These are phyloP conservation scores for Eriosoma lanigerum DNA, from an alignment of 1,140 invertebrate genomes.

Conservation along the genomic window DNA sequence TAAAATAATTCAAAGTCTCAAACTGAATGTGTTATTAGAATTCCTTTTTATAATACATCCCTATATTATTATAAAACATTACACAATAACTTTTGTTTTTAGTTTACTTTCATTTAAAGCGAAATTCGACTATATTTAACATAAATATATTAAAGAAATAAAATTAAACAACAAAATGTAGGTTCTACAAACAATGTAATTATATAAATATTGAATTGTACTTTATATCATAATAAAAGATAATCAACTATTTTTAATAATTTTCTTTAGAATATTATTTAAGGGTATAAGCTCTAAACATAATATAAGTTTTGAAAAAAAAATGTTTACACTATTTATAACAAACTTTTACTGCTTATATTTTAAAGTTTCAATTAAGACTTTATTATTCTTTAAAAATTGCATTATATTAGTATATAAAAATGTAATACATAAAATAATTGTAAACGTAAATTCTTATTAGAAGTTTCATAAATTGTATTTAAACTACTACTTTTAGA, in stretches of 20 bases:
- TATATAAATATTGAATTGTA: neutral
- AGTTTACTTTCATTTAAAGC: too few species aligned
- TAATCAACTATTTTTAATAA: conserved; percentile 11
- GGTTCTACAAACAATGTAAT: neutral
- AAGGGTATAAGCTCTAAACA: neutral
- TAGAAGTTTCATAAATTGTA: conserved; percentile 4
- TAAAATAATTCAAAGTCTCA: too few species aligned
- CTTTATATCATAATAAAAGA: neutral
- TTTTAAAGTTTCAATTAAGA: conserved; percentile 30
- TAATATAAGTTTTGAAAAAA: neutral
- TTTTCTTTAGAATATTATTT: neutral
- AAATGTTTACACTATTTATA: neutral
- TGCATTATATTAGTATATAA: neutral
- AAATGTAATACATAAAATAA: neutral
- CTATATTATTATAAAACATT: too few species aligned
- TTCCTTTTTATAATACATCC: too few species aligned
- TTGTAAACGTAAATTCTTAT: neutral
- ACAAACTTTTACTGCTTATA: neutral
- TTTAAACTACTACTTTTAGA: too few species aligned
- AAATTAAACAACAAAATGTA: neutral
- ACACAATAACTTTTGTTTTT: too few species aligned
- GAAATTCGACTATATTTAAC: too few species aligned
- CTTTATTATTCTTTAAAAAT: neutral
- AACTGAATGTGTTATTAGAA: too few species aligned
- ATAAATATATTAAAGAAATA: too few species aligned